Percentiles rank a stretch among this genome's conserved stretches.
Conservation (phyloP, 2,888 invertebrate genomes). For the Margaritifera margaritifera region DNA sequence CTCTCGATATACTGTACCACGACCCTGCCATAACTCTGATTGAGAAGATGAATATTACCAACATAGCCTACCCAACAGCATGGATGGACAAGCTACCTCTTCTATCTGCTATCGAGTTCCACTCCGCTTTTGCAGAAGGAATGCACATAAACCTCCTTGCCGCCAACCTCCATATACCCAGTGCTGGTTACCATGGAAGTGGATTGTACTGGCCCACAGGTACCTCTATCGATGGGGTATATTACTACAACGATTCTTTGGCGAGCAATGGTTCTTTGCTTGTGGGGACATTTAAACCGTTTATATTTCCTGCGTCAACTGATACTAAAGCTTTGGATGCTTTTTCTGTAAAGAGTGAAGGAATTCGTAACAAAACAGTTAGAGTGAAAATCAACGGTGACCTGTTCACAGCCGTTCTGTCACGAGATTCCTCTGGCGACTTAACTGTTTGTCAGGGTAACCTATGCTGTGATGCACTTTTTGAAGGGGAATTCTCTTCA, state of each 20-base stretch:
- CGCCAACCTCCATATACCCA: slow-evolving; percentile 23
- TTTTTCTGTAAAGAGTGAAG: too few relatives aligned
- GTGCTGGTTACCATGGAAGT: slow-evolving; percentile 23
- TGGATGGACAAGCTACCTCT: slow-evolving; percentile 30
- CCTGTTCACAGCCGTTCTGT: slow-evolving; percentile 13
- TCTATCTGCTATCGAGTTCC: slow-evolving; percentile 28
- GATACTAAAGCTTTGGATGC: not conserved
- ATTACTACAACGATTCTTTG: slow-evolving; percentile 13
- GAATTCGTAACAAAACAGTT: too few relatives aligned
- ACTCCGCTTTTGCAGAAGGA: slow-evolving; percentile 31
- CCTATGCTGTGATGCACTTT: slow-evolving; percentile 24
- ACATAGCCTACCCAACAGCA: slow-evolving; percentile 80
- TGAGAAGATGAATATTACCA: slow-evolving; percentile 76
- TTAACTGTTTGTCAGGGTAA: slow-evolving; percentile 21
- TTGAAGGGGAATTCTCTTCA: slow-evolving; percentile 16
- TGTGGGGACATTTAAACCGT: slow-evolving; percentile 19
- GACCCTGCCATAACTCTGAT: slow-evolving; percentile 80
- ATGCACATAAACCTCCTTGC: slow-evolving; percentile 28
- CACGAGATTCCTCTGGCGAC: slow-evolving; percentile 4
- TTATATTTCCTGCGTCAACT: slow-evolving; percentile 1
- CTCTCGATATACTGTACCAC: slow-evolving; percentile 87
- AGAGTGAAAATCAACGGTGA: slow-evolving; percentile 22
- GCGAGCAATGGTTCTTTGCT: slow-evolving; percentile 17
- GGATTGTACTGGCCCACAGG: slow-evolving; percentile 35
- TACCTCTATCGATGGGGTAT: slow-evolving; percentile 23